Base-by-base conservation (phyloP, 2,888 invertebrate species). In the Fragum fragum region DNA sequence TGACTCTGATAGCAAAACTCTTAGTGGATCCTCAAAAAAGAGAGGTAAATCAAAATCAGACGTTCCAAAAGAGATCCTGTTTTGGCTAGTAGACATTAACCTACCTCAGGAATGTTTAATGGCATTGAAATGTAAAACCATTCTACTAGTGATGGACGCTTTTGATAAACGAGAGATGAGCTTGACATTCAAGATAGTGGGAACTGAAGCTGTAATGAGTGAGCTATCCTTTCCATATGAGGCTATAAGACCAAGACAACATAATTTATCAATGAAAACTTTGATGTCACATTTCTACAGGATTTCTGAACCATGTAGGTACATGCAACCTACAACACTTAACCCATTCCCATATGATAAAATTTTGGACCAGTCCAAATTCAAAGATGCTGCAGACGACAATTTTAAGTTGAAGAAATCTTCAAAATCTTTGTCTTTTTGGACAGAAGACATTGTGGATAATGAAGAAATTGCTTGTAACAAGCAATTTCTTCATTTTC, bases 211-310 rank as follows among this genome's bases (percentile, higher is more conserved):
- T 21, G 75, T 84, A 21, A 42, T 90, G 26, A 82, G 79, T 63
- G 77, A 85, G 32, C 76, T 90, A 28, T 74, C 82, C 18, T 88
- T 88, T 81, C 86, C 90, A n/a, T 90, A 91, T 84, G 91, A 92
- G 79, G 75, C 83, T 26, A 68, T 88, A 3, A 86, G 85, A 57
- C 75, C 71, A 0, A 91, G 85, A 74, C 85, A 83, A 57, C 77
- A 78, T 9, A 84, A 89, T 68, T 16, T 71, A 7, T 83, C 89
- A 6, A 28, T 92, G 28, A 88, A 87, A 61, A 63, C 68, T 16
- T 73, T 92, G 21, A 88, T 93, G 87, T 76, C 81, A n/a, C 73
- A 89, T 73, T 92, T 92, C 75, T 91, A 89, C 77, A 83, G 85
- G n/a, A 81, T 90, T 21, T 32, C 74, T 21, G 59, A 72, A 21